Percentiles rank a stretch among this genome's conserved stretches.
These are phyloP conservation scores for Asobara japonica DNA, from an alignment of 1,140 invertebrate genomes.

Conservation along the genomic window DNA sequence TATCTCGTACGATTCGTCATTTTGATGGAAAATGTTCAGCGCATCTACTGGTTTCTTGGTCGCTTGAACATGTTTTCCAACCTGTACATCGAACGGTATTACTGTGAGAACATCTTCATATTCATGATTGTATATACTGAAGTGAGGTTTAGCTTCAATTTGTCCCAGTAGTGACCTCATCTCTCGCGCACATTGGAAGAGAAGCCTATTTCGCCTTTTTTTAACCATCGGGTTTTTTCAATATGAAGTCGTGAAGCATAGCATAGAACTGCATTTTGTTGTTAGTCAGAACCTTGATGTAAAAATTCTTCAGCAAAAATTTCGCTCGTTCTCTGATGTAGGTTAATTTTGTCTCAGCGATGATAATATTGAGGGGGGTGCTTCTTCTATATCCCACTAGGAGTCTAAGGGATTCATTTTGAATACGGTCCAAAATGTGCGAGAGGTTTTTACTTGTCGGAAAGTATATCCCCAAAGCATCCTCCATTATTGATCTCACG, in stretches of 20 bases:
- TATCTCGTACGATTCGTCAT: not conserved
- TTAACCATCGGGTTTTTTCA: not conserved
- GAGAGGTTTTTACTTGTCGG: constrained; percentile 26
- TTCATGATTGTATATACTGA: not conserved
- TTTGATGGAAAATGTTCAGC: not conserved
- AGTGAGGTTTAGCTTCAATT: not conserved
- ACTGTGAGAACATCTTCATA: not conserved
- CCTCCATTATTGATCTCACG: constrained; percentile 39
- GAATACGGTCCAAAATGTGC: too few species aligned
- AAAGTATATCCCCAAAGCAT: constrained; percentile 13
- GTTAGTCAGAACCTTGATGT: not conserved
- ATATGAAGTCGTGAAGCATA: not conserved
- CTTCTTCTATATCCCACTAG: not conserved
- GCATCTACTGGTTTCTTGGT: not conserved
- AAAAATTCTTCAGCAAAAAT: not conserved
- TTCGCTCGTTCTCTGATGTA: not conserved
- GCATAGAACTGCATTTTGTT: not conserved
- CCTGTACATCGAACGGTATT: not conserved
- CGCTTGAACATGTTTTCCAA: not conserved
- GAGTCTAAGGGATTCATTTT: not conserved
- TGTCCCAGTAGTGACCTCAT: not conserved
- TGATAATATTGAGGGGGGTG: not conserved
- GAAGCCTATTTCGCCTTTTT: not conserved
- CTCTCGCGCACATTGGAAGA: not conserved
- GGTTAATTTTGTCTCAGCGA: not conserved